Conservation (phyloP, 37 sponge, comb jelly and placozoan genomes). For the Hexactinellida sp. region DNA sequence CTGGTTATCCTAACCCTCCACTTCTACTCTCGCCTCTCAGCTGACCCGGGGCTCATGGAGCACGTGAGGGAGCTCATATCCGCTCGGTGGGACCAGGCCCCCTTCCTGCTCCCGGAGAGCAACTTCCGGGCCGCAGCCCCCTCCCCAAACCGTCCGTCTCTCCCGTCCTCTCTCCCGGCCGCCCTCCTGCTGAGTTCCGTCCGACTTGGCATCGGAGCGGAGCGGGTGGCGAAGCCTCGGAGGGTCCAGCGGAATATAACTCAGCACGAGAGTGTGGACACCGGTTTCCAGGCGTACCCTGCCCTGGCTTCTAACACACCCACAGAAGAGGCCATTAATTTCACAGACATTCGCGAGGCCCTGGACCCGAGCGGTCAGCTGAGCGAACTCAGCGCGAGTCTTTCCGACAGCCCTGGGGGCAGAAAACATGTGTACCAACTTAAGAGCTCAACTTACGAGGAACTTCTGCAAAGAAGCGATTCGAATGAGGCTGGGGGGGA, state of each 20-base stretch:
- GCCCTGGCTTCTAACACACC: not conserved
- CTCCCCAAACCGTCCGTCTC: not conserved
- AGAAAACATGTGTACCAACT: not conserved
- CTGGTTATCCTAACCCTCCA: not conserved
- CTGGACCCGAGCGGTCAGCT: not conserved
- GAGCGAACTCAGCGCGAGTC: not conserved
- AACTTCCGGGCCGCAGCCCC: not conserved
- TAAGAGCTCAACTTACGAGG: not conserved
- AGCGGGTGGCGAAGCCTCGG: not conserved
- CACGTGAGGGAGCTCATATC: not conserved
- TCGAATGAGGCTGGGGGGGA: not conserved
- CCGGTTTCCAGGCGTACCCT: not conserved
- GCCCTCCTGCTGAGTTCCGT: not conserved
- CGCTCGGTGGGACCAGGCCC: not conserved
- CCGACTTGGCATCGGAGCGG: not conserved
- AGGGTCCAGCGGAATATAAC: not conserved
- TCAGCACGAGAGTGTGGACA: not conserved
- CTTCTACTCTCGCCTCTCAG: constrained; percentile 1
- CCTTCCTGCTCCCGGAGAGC: not conserved
- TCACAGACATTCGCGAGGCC: not conserved
- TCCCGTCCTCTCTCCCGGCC: not conserved
- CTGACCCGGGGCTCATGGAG: not conserved
- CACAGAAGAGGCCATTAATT: not conserved
- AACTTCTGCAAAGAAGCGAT: not conserved
- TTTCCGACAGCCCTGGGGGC: not conserved